phyloP scores from a whole-genome alignment of 2,113 vertebrate species.

The Sander lucioperca region DNA sequence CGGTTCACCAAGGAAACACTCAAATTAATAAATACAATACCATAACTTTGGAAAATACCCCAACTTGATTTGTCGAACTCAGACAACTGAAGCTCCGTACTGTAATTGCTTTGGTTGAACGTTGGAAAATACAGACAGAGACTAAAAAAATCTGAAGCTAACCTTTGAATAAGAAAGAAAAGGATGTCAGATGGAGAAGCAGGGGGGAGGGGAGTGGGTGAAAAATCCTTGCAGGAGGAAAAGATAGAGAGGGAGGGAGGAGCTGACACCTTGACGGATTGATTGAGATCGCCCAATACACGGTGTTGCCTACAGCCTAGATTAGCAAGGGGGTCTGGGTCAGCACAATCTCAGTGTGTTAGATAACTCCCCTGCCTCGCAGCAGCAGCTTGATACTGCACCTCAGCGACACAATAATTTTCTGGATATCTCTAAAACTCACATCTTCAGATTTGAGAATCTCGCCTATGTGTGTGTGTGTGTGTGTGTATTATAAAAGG shows the following conservation, averaged over 20 bases:
- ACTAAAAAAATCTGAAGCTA: not conserved
- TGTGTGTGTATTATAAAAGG: not conserved
- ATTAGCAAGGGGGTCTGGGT: conserved; percentile 75
- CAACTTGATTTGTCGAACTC: not conserved
- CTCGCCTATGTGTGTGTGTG: not conserved
- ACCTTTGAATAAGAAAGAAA: conserved; percentile 36
- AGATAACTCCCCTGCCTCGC: conserved; percentile 67
- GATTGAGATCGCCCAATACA: conserved; percentile 76
- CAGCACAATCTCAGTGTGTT: conserved; percentile 74
- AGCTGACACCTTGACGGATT: conserved; percentile 75
- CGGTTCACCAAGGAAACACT: too few species aligned
- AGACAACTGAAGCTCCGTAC: not conserved
- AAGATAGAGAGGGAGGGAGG: conserved; percentile 51
- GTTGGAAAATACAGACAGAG: not conserved
- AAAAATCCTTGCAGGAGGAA: conserved; percentile 37
- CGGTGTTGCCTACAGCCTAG: conserved; percentile 70
- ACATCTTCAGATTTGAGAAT: conserved; percentile 55
- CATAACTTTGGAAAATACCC: not conserved
- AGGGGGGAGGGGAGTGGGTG: not conserved
- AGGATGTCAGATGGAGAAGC: conserved; percentile 30
- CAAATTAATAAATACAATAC: not conserved
- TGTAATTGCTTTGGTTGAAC: not conserved
- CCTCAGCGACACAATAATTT: conserved; percentile 44
- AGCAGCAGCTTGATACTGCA: conserved; percentile 60
- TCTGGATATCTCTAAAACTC: conserved; percentile 57